Conservation (phyloP, 2,797 vertebrate genomes). For the Sebastes steindachneri region DNA sequence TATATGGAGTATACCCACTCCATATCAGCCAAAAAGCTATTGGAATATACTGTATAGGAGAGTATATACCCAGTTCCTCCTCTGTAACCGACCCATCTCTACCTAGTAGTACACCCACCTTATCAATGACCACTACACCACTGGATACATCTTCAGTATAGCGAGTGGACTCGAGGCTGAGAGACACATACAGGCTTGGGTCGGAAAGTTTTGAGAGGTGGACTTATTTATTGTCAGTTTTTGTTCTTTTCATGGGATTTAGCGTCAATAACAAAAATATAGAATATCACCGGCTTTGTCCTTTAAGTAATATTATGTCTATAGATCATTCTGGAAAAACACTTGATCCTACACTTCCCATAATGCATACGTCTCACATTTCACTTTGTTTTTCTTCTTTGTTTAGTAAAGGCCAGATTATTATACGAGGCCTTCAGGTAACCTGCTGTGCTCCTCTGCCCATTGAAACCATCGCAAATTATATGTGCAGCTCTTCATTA, state of each 20-base stretch:
- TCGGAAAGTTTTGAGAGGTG: not conserved
- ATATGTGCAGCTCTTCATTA: not conserved
- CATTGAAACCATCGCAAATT: not conserved
- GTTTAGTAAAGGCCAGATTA: not conserved
- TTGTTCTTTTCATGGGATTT: not conserved
- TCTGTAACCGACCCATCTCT: no score
- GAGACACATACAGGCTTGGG: not conserved
- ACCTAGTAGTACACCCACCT: no score
- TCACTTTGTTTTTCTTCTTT: not conserved
- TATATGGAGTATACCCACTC: no score
- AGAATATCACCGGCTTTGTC: not conserved
- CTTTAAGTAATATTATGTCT: not conserved
- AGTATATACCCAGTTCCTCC: no score
- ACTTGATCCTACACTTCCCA: not conserved
- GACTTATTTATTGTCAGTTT: not conserved
- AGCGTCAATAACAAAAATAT: not conserved
- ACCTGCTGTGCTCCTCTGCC: not conserved
- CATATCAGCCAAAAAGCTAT: no score
- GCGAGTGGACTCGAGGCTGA: not conserved
- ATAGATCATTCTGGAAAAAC: not conserved
- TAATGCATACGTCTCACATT: not conserved
- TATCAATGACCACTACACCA: no score
- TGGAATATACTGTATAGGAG: no score
- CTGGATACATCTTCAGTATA: not conserved
- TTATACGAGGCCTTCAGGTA: not conserved